Conservation (phyloP, 2,888 invertebrate genomes). For the Hemithea aestivaria region DNA sequence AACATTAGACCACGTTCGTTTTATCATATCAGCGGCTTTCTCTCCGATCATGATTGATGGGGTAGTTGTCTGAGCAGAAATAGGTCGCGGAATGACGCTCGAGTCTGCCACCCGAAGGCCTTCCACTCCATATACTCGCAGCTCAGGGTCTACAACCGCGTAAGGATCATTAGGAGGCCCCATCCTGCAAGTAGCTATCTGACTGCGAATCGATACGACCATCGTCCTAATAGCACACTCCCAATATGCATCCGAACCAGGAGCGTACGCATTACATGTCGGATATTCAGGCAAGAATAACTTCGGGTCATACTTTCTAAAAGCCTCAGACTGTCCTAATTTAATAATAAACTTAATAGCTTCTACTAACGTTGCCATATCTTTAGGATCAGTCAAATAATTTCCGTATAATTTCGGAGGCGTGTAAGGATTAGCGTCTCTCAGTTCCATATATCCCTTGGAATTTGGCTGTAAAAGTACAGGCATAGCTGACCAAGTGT, state of each 20-base stretch:
- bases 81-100: slow-evolving; percentile 83
- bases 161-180: slow-evolving; percentile 80
- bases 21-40: slow-evolving; percentile 84
- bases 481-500: slow-evolving; percentile 82
- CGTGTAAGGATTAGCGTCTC: slow-evolving; percentile 85
- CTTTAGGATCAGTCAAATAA: slow-evolving; percentile 84
- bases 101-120: slow-evolving; percentile 83
- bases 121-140: slow-evolving; percentile 81
- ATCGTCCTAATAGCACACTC: slow-evolving; percentile 81
- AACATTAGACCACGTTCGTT: slow-evolving; percentile 72
- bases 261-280: slow-evolving; percentile 67
- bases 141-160: slow-evolving; percentile 82
- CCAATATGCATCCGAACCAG: slow-evolving; percentile 84
- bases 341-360: slow-evolving; percentile 81
- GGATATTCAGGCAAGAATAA: slow-evolving; percentile 75
- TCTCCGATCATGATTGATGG: slow-evolving; percentile 86
- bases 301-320: slow-evolving; percentile 76
- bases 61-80: slow-evolving; percentile 82
- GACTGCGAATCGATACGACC: slow-evolving; percentile 79
- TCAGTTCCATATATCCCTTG: slow-evolving; percentile 83
- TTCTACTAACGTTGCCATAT: slow-evolving; percentile 78
- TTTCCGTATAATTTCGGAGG: slow-evolving; percentile 89
- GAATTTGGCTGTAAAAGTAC: slow-evolving; percentile 87
- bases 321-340: slow-evolving; percentile 78
- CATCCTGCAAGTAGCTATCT: slow-evolving; percentile 85